These are phyloP conservation scores for Mamestra configurata DNA, from an alignment of 1,140 invertebrate genomes.

Conservation along the genomic window DNA sequence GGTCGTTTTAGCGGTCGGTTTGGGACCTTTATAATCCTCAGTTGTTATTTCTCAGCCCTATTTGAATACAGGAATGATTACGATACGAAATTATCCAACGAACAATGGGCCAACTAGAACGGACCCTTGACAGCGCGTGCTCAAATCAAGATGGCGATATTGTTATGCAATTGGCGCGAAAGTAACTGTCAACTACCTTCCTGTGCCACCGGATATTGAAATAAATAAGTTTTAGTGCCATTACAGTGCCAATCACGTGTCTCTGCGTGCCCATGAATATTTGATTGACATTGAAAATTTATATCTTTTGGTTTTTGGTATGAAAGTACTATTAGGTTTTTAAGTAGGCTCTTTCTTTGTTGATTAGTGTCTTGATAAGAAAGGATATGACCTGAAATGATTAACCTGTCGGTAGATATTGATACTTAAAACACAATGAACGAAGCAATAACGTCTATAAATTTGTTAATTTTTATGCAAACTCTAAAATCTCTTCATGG, in stretches of 20 bases:
- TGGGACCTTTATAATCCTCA: too few relatives aligned
- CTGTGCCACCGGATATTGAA: slow-evolving; percentile 73
- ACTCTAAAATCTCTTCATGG: too few relatives aligned
- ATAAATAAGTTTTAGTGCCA: slow-evolving; percentile 65
- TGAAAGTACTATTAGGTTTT: slow-evolving; percentile 48
- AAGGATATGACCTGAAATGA: too few relatives aligned
- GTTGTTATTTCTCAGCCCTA: too few relatives aligned
- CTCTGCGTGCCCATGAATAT: slow-evolving; percentile 55
- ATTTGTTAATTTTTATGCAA: too few relatives aligned
- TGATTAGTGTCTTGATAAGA: neutral
- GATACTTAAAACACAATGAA: too few relatives aligned
- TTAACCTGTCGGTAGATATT: too few relatives aligned
- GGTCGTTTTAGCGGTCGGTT: too few relatives aligned
- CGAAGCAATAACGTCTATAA: too few relatives aligned
- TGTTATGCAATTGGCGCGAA: slow-evolving; percentile 83
- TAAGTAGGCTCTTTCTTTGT: neutral
- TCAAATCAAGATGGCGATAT: slow-evolving; percentile 72
- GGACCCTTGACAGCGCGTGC: slow-evolving; percentile 10
- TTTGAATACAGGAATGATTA: too few relatives aligned
- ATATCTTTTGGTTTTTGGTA: slow-evolving; percentile 40
- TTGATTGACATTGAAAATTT: slow-evolving; percentile 72
- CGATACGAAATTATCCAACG: neutral
- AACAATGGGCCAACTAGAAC: neutral
- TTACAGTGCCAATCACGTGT: slow-evolving; percentile 61
- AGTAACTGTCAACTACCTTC: slow-evolving; percentile 81